Percentiles rank a stretch among this genome's conserved stretches.
Conservation (phyloP, 2,888 invertebrate species). For the Watsonalla cultraria region DNA sequence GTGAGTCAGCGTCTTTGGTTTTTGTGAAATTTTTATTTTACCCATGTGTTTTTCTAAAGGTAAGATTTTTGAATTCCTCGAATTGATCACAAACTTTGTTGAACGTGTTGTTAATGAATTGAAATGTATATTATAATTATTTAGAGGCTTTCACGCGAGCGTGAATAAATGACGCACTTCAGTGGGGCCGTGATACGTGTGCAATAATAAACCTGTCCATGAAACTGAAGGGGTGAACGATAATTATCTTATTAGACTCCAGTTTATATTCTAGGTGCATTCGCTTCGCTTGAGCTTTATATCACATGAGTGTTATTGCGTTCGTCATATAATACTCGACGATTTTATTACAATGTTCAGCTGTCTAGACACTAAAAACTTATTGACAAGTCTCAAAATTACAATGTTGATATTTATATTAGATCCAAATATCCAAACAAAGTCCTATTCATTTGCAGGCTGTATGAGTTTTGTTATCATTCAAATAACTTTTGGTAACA, state of each 20-base stretch:
- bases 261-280: too few species aligned
- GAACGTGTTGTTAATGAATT: not conserved
- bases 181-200: not conserved
- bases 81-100: not conserved
- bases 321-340: too few species aligned
- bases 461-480: too few species aligned
- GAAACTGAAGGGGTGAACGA: not conserved
- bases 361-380: too few species aligned
- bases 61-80: not conserved
- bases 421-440: too few species aligned
- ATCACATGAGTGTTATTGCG: too few species aligned
- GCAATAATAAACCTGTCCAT: not conserved
- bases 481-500: too few species aligned
- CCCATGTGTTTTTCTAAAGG: constrained; percentile 7
- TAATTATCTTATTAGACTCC: not conserved
- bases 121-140: not conserved
- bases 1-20: constrained; percentile 30
- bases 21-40: constrained; percentile 5
- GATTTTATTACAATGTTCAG: too few species aligned
- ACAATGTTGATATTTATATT: too few species aligned
- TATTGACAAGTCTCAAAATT: too few species aligned
- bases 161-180: not conserved
- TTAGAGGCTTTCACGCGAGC: not conserved
- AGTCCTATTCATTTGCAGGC: too few species aligned
- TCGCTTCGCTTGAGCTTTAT: too few species aligned